Conservation (phyloP, 2,113 vertebrate species). For the Tinamus guttatus region DNA sequence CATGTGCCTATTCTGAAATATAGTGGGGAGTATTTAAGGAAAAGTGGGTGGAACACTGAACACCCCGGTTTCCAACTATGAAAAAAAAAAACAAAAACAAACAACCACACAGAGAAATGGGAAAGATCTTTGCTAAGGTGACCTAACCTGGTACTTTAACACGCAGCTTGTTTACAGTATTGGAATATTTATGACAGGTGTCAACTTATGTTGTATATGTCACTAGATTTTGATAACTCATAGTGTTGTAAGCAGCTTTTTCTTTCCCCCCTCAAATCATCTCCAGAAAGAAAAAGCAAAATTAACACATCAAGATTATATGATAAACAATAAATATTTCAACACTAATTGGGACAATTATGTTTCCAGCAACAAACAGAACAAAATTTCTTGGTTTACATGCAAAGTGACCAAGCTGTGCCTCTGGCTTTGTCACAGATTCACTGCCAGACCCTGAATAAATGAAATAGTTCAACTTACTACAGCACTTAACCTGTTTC, state of each 20-base stretch:
- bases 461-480: background rate
- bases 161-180: too few relatives aligned
- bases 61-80: background rate
- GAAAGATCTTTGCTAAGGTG: too few relatives aligned
- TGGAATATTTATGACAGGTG: too few relatives aligned
- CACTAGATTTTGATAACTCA: too few relatives aligned
- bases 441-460: background rate
- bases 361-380: background rate
- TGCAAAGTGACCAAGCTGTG: background rate
- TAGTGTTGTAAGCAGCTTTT: too few relatives aligned
- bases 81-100: too few relatives aligned
- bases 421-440: background rate
- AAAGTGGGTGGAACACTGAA: background rate
- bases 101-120: too few relatives aligned
- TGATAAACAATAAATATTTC: background rate
- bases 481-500: background rate
- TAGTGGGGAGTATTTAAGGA: background rate
- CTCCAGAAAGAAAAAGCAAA: too few relatives aligned
- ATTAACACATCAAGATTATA: background rate
- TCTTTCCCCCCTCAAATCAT: too few relatives aligned
- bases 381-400: background rate
- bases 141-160: too few relatives aligned
- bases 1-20: background rate
- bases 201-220: too few relatives aligned
- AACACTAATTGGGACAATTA: background rate